Evolutionary conservation across 2,113 vertebrate species (phyloP).

Genomic region (Prietella phreatophila): DNA sequence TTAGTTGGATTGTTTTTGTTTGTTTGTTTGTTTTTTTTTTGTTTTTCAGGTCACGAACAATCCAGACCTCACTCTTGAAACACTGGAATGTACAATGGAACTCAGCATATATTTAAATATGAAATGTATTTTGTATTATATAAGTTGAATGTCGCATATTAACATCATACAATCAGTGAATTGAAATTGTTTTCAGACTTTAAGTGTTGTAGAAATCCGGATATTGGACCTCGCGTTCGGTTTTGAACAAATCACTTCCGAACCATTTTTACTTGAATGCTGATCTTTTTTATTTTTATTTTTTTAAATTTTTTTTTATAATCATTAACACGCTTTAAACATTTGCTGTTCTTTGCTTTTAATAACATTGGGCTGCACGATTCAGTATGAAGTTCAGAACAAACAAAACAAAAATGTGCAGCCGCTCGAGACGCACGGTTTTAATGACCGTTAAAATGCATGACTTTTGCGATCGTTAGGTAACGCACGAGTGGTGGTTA

Average conservation of each 20-base stretch:
- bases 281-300: too few relatives aligned
- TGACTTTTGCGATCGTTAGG: neutral
- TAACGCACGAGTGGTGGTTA: neutral
- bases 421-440: neutral
- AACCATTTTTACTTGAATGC: constrained; percentile 18
- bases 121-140: neutral
- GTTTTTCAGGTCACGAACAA: neutral
- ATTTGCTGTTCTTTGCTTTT: neutral
- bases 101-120: neutral
- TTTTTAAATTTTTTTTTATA: too few relatives aligned
- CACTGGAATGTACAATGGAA: constrained; percentile 26
- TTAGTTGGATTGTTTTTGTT: neutral
- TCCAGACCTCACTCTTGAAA: neutral
- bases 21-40: neutral
- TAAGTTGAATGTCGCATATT: neutral
- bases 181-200: neutral
- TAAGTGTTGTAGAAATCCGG: neutral
- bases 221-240: neutral
- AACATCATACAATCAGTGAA: neutral
- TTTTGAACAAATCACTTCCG: neutral
- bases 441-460: too few relatives aligned
- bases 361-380: neutral
- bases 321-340: too few relatives aligned
- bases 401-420: neutral
- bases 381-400: neutral